These are phyloP conservation scores for Neoascia interrupta DNA, from an alignment of 2,888 invertebrate species.

Conservation along the genomic window DNA sequence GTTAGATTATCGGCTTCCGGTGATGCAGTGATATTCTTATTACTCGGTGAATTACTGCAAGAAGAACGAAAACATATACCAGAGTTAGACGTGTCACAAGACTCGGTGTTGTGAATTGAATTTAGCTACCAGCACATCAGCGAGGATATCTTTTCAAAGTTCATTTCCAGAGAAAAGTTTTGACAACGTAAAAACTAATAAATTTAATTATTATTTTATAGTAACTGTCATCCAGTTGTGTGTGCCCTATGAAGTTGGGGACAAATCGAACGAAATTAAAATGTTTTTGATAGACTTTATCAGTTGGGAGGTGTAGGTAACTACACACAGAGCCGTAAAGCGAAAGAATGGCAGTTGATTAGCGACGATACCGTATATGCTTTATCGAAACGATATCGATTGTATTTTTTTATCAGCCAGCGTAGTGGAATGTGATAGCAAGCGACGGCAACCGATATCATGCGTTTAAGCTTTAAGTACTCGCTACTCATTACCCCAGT, in stretches of 20 bases:
- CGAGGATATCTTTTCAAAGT: conserved; percentile 58
- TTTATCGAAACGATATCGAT: conserved; percentile 44
- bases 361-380: conserved; percentile 33
- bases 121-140: conserved; percentile 58
- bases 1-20: conserved; percentile 68
- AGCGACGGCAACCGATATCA: conserved; percentile 16
- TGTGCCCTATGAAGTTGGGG: conserved; percentile 21
- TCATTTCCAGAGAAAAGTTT: conserved; percentile 27
- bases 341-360: conserved; percentile 32
- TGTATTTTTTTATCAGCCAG: conserved; percentile 17
- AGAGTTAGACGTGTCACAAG: conserved; percentile 14
- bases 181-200: conserved; percentile 9
- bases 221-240: not conserved
- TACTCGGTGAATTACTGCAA: conserved; percentile 56
- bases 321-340: conserved; percentile 32
- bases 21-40: conserved; percentile 56
- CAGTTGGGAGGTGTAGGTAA: conserved; percentile 22
- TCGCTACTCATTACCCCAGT: conserved; percentile 43
- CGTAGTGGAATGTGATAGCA: conserved; percentile 48
- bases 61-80: conserved; percentile 7
- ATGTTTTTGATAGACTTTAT: conserved; percentile 41
- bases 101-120: not conserved
- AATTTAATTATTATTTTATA: conserved; percentile 15
- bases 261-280: conserved; percentile 51
- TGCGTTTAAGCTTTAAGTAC: conserved; percentile 34